These are phyloP conservation scores for Chrysodeixis includens DNA, from an alignment of 2,888 invertebrate species.

Conservation along the genomic window DNA sequence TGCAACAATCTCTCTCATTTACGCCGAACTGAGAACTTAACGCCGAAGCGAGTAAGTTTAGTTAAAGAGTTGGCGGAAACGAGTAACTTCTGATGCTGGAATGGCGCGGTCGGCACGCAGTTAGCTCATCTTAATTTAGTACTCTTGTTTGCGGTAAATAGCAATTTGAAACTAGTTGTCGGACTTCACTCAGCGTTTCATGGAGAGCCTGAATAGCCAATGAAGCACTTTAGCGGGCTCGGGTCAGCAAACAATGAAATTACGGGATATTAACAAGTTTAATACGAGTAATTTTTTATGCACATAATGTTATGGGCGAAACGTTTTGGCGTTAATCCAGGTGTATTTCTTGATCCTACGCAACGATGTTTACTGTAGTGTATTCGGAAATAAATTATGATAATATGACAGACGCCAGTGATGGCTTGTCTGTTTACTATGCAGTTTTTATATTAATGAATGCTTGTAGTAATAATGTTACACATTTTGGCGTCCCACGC, in stretches of 20 bases:
- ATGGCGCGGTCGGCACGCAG: constrained; percentile 66
- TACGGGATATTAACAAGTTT: constrained; percentile 47
- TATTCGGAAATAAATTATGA: constrained; percentile 32
- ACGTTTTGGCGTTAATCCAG: constrained; percentile 46
- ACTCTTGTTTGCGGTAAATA: constrained; percentile 85
- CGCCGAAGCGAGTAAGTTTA: constrained; percentile 66
- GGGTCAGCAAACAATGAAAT: constrained; percentile 53
- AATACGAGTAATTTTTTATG: constrained; percentile 43
- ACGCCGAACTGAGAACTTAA: constrained; percentile 59
- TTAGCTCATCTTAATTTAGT: constrained; percentile 83
- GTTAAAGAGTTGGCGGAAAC: constrained; percentile 63
- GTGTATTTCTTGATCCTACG: constrained; percentile 28
- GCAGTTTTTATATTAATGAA: background rate
- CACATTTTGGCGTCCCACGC: too few species aligned
- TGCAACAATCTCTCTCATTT: constrained; percentile 62
- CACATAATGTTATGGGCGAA: constrained; percentile 17
- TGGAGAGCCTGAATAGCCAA: constrained; percentile 67
- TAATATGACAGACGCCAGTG: constrained; percentile 7
- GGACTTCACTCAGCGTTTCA: constrained; percentile 69
- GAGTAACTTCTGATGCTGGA: constrained; percentile 56
- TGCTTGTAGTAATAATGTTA: too few species aligned
- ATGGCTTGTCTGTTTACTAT: background rate
- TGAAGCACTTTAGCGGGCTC: constrained; percentile 61
- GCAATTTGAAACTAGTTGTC: constrained; percentile 82
- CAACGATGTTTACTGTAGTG: constrained; percentile 32